Evolutionary conservation across 2,113 vertebrate genomes (phyloP).

Genomic region (Paraplagusia blochii): DNA sequence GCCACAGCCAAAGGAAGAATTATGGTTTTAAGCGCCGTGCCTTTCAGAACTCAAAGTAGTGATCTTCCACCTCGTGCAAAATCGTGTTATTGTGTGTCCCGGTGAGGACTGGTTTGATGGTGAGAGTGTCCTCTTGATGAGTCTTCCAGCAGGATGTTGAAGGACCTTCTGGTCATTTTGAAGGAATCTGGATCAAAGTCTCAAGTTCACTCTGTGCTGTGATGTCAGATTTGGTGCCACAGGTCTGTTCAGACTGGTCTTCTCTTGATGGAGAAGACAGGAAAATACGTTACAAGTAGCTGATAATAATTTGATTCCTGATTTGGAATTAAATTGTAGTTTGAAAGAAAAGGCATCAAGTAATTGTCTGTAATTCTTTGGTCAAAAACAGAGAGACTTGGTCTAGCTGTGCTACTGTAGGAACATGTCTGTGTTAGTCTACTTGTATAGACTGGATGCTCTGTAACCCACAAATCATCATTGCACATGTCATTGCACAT

Average conservation of each 20-base stretch:
- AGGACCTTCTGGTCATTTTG: conserved; percentile 21
- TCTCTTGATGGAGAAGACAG: neutral
- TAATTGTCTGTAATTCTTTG: too few relatives aligned
- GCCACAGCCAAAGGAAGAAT: conserved; percentile 39
- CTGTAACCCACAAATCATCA: neutral
- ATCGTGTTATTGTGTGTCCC: conserved; percentile 35
- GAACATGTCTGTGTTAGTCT: too few relatives aligned
- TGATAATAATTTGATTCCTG: too few relatives aligned
- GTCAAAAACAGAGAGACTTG: too few relatives aligned
- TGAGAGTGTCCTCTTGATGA: conserved; percentile 29
- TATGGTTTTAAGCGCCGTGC: conserved; percentile 43
- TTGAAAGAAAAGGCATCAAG: too few relatives aligned
- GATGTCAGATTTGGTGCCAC: conserved; percentile 10
- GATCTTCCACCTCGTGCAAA: conserved; percentile 52
- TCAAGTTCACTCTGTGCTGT: neutral
- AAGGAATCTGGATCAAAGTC: conserved; percentile 25
- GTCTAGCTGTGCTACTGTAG: too few relatives aligned
- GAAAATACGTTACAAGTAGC: too few relatives aligned
- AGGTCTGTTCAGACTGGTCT: neutral
- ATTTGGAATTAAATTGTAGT: too few relatives aligned
- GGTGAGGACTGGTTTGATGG: conserved; percentile 1
- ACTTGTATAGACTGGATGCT: too few relatives aligned
- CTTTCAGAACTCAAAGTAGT: conserved; percentile 22
- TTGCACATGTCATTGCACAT: too few relatives aligned
- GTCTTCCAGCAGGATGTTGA: conserved; percentile 30